Base-by-base conservation (phyloP, 2,797 vertebrate species). In the Lateolabrax maculatus region DNA sequence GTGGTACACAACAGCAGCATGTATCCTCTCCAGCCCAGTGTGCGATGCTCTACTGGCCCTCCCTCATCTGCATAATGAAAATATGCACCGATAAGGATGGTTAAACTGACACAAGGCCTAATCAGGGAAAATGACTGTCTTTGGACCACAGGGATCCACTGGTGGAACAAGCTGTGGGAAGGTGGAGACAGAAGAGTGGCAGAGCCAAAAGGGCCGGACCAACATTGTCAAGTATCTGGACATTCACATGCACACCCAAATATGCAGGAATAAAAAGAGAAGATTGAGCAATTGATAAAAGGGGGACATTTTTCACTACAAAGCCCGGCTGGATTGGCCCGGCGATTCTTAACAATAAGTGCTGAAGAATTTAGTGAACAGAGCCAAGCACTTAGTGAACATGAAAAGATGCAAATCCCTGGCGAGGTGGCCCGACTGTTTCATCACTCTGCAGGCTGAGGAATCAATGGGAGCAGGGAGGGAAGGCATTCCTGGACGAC, bases 361-460 rank as follows among this genome's bases (percentile, higher is more conserved):
- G 77, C 70, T 81, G 88, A 73, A 86, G 84, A 88, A 88, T 93
- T 89, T 83, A 88, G 87, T 75, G 85, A 90, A 88, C 75, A 91
- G 71, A 87, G 85, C 81, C 86, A 68, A 83, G 78, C 88, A 90
- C 85, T 90, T 87, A 86, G 72, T 44, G 43, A 88, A 90, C 90
- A 92, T 92, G 83, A 92, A 93, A 91, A 92, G 63, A 80, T 79
- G 85, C 74, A 89, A 93, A 92, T 84, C 85, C 70, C 88, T 81
- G 83, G 75, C 53, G 71, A 92, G 89, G 86, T 79, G 81, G 84
- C 89, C 87, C 31, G n/a, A 60, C 87, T 86, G 85, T 71, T 90
- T 89, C 88, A 90, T 84, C 72, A 69, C 77, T 80, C 58, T 52
- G 71, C 77, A 80, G 65, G 68, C 81, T 66, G 77, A 68, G 27